Evolutionary conservation across 2,113 vertebrate species (phyloP), one percentile per base, ranked within the genome.

Genomic region (Nannospalax galili): DNA sequence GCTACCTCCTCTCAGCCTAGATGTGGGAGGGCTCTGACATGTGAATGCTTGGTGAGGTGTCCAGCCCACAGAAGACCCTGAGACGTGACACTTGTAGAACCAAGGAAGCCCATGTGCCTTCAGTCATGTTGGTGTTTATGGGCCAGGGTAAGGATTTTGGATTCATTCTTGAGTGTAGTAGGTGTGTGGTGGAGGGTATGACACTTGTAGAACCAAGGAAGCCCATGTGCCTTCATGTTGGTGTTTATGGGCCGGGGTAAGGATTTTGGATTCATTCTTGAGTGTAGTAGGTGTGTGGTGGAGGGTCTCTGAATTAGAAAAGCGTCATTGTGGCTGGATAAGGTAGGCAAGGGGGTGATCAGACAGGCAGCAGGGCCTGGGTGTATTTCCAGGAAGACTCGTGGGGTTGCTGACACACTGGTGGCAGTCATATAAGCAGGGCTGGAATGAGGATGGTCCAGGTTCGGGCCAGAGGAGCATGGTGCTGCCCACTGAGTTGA

Each of bases 151-250:
- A 80, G 72, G 73, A 11, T 30, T 88, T 85, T 10, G n/a, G 56
- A 26, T 56, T 52, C 45, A 26, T 28, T n/a, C 17, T 16, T 24
- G 22, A 24, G 70, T 52, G 11, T 52, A 11, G 48, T 52, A 11
- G 48, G 48, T 52, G 26, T 2, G 20, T 22, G 12, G 30, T 7
- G 1, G 22, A 9, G 17, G 58, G 48, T 40, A 40, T 22, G 40
- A 48, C n/a, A 24, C 40, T 22, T 35, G 1, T 7, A 8, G 8
- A 30, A 45, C 37, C 22, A 0, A 14, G 42, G 42, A 64, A 20
- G 22, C 62, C n/a, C 2, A 2, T 22, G 65, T 16, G 26, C 7
- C 7, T 2, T 24, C 26, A 17, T 1, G 2, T 1, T 6, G 3
- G 4, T 24, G 5, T 73, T 9, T 24, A 5, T 60, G 30, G 70